These are phyloP conservation scores for Diorhabda elongata DNA, from an alignment of 1,140 invertebrate genomes.

Conservation along the genomic window DNA sequence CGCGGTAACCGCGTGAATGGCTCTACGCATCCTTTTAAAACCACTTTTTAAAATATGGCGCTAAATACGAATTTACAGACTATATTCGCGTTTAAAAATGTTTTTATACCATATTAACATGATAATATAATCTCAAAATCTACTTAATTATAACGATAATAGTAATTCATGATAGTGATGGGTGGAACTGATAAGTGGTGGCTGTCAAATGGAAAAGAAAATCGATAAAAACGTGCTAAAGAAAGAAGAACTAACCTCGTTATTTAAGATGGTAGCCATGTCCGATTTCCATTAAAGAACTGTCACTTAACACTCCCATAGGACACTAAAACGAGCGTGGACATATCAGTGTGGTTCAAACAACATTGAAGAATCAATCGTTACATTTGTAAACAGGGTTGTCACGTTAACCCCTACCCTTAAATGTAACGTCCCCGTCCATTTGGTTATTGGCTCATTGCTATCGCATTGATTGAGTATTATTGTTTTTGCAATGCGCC, in stretches of 20 bases:
- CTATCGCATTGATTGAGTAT: conserved; percentile 50
- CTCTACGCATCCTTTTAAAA: conserved; percentile 8
- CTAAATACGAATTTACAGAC: background rate
- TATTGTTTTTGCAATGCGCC: conserved; percentile 50
- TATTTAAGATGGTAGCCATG: background rate
- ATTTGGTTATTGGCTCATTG: conserved; percentile 51
- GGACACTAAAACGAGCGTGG: conserved; percentile 37
- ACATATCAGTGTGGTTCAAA: conserved; percentile 46
- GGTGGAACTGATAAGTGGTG: no score
- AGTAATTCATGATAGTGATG: no score
- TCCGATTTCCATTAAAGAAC: conserved; percentile 4
- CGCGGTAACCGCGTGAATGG: background rate
- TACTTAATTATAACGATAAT: no score
- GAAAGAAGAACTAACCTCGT: conserved; percentile 4
- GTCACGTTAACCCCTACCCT: conserved; percentile 46
- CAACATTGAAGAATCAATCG: conserved; percentile 50
- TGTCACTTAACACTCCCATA: conserved; percentile 30
- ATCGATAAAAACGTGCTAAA: background rate
- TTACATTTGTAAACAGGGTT: conserved; percentile 51
- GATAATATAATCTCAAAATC: no score
- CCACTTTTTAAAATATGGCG: conserved; percentile 8
- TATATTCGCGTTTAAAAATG: no score
- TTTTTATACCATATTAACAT: no score
- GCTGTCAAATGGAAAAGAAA: background rate
- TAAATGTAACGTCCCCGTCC: conserved; percentile 44